These are phyloP conservation scores for Pygoscelis adeliae DNA, from an alignment of 2,113 vertebrate species.

Conservation along the genomic window DNA sequence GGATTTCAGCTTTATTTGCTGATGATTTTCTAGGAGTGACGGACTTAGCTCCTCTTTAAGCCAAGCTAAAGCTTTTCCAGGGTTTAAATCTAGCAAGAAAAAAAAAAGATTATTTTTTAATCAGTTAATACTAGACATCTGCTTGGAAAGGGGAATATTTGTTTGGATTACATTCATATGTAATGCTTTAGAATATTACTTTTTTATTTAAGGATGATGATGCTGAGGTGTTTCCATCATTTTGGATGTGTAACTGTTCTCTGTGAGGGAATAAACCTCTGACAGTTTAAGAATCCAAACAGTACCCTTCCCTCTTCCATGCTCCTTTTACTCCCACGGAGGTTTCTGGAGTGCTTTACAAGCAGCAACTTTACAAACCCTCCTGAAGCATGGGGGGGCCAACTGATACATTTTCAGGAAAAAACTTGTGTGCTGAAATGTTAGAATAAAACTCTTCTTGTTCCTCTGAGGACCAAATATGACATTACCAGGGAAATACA, in stretches of 20 bases:
- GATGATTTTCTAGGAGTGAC: not conserved
- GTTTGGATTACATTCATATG: not conserved
- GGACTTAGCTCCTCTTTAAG: constrained; percentile 43
- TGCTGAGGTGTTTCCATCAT: not conserved
- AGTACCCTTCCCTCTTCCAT: not conserved
- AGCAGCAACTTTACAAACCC: not conserved
- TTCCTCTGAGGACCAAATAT: not conserved
- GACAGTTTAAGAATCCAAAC: not conserved
- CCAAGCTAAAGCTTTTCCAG: constrained; percentile 44
- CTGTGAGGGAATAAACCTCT: not conserved
- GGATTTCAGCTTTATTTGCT: not conserved
- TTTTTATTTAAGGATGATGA: not conserved
- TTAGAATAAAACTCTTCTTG: not conserved
- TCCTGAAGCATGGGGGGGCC: not conserved
- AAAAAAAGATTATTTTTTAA: constrained; percentile 40
- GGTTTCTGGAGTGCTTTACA: not conserved
- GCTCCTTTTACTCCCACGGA: not conserved
- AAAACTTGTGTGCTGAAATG: not conserved
- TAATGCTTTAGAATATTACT: not conserved
- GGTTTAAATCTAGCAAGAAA: constrained; percentile 16
- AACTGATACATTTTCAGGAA: not conserved
- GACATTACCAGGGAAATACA: not conserved
- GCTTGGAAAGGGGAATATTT: not conserved
- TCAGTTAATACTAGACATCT: constrained; percentile 40
- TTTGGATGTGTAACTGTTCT: not conserved